phyloP scores from a whole-genome alignment of 2,888 invertebrate genomes.

The Drosophila mimica region DNA sequence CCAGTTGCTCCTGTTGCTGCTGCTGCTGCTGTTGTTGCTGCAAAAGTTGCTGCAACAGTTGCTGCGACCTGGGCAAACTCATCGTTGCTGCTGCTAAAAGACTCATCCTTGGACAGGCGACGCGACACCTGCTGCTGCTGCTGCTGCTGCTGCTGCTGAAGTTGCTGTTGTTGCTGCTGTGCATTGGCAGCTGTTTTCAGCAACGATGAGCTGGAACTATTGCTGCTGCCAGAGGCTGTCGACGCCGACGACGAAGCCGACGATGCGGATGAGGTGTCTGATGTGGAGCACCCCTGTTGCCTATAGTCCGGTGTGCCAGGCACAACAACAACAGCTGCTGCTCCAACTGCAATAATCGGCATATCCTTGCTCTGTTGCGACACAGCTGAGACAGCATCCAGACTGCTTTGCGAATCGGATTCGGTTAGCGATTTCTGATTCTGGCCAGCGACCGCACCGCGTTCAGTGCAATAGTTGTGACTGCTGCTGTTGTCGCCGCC shows the following conservation, averaged over 20 bases:
- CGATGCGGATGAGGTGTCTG: conserved; percentile 81
- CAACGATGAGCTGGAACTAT: conserved; percentile 82
- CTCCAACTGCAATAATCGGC: conserved; percentile 16
- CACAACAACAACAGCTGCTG: conserved; percentile 32
- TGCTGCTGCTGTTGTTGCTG: conserved; percentile 5
- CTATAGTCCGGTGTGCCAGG: conserved; percentile 62
- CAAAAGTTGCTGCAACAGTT: conserved; percentile 8
- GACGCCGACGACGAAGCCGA: conserved; percentile 78
- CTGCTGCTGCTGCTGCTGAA: conserved; percentile 26
- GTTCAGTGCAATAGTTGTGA: conserved; percentile 83
- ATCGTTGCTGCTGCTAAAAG: conserved; percentile 91
- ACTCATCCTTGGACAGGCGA: conserved; percentile 92
- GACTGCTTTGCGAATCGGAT: conserved; percentile 83
- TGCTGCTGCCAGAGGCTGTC: conserved; percentile 80
- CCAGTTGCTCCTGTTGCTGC: conserved; percentile 10
- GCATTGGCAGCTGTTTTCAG: conserved; percentile 47
- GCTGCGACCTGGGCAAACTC: conserved; percentile 88
- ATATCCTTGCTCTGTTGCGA: conserved; percentile 71
- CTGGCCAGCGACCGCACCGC: conserved; percentile 47
- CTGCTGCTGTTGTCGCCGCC: conserved; percentile 89
- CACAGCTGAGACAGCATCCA: conserved; percentile 69
- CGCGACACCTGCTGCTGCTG: conserved; percentile 73
- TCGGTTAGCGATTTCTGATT: conserved; percentile 75
- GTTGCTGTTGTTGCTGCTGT: conserved; percentile 29
- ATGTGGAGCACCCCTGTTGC: conserved; percentile 71